These are phyloP conservation scores for Brachionus rotundiformis DNA, from an alignment of 1,140 invertebrate genomes.

Conservation along the genomic window DNA sequence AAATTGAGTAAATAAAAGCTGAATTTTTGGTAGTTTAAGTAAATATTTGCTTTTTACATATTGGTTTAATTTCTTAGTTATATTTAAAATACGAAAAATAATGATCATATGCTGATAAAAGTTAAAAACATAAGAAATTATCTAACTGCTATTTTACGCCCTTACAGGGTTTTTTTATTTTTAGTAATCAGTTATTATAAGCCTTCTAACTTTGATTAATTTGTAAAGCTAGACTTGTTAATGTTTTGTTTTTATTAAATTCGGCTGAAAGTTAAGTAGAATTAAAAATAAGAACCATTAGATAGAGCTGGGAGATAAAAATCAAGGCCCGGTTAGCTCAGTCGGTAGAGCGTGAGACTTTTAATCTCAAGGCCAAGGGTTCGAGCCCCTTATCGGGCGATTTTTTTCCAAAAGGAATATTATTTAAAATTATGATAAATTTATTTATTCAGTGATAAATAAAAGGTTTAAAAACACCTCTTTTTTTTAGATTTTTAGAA, in stretches of 20 bases:
- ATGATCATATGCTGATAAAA: slow-evolving; percentile 9
- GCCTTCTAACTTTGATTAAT: background rate
- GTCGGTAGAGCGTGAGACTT: slow-evolving; percentile 10
- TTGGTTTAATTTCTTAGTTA: background rate
- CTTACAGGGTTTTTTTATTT: background rate
- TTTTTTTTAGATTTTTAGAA: too few species aligned
- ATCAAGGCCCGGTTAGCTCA: background rate
- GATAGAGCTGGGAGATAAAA: too few species aligned
- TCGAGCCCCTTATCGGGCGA: slow-evolving; percentile 6
- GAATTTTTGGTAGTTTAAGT: background rate
- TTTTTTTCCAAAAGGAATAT: too few species aligned
- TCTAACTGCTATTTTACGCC: background rate
- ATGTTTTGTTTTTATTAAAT: too few species aligned
- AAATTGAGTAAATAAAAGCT: background rate
- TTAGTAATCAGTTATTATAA: background rate
- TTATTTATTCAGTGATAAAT: too few species aligned
- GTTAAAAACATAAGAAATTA: background rate
- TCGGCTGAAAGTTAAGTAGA: too few species aligned
- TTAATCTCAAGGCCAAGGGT: slow-evolving; percentile 16
- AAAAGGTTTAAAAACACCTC: too few species aligned
- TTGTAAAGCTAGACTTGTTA: background rate
- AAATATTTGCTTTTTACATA: background rate
- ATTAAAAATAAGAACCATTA: too few species aligned
- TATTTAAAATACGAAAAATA: background rate
- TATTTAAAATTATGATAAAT: background rate